Base-by-base conservation (phyloP, 2,113 vertebrate genomes). In the Chionomys nivalis region DNA sequence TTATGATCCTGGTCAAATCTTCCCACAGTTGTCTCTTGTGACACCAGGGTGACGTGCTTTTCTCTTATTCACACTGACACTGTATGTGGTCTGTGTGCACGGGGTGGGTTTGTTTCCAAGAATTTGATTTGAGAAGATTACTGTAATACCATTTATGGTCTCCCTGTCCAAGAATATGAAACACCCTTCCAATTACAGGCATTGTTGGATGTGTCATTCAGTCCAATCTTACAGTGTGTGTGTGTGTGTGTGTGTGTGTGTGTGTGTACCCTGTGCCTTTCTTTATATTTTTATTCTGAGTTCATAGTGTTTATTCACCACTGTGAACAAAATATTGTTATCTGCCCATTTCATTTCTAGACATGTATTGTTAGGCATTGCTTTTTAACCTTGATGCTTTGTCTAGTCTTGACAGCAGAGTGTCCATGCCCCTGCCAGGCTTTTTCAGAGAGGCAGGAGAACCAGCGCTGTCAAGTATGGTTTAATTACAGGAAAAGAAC, bases 101-200 rank as follows among this genome's bases (percentile, higher is more conserved):
- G 10, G 16, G 52, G 55, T 55, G 63, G 26, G 63, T 82, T 17
- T 13, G 13, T 92, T 82, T 44, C 68, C 49, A n/a, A 90, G n/a
- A 86, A 49, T 89, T 92, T 94, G 91, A 87, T 94, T 33, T 87
- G n/a, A 16, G 28, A 94, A 44, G 73, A 73, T 93, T 94, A 42
- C 31, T 28, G 44, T 85, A 70, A 90, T 91, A 81, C 88, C 24
- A 73, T 49, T 90, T 92, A n/a, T 88, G 44, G 21, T 93, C 75
- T 79, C 19, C 68, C 52, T 70, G 58, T 68, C 44, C n/a, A 89
- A 58, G 33, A 87, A 86, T 36, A 16, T 87, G 44, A 89, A 96
- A 81, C 47, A 11, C 21, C 21, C 61, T 90, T 94, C 42, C 26
- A 94, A 23, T 79, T 65, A 33, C 16, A 88, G 75, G 75, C 6